phyloP scores from a whole-genome alignment of 2,797 vertebrate genomes.

The Pelobates cultripes region DNA sequence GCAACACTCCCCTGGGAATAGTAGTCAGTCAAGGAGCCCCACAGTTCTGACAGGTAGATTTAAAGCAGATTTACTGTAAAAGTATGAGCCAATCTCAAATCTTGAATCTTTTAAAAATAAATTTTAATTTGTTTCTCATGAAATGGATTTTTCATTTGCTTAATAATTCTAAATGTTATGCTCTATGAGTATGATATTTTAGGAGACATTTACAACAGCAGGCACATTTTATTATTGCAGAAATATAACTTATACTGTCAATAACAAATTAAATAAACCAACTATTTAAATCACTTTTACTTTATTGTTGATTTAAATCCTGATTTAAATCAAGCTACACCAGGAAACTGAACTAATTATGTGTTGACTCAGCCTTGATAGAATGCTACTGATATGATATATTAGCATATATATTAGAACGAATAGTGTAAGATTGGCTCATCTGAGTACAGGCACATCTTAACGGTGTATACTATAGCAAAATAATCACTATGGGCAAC shows the following conservation, averaged over 20 bases:
- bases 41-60: background rate
- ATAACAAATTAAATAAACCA: background rate
- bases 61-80: background rate
- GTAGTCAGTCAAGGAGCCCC: background rate
- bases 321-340: background rate
- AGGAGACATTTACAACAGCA: background rate
- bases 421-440: too few species aligned
- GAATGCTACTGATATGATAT: background rate
- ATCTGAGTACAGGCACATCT: too few species aligned
- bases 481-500: too few species aligned
- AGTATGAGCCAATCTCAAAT: background rate
- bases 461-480: too few species aligned
- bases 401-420: background rate
- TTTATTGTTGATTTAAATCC: background rate
- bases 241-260: background rate
- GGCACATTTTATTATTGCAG: background rate
- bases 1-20: background rate
- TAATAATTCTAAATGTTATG: background rate
- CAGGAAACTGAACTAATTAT: background rate
- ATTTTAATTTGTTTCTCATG: background rate
- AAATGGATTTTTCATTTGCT: background rate
- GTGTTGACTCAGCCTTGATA: background rate
- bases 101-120: background rate
- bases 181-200: background rate
- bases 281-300: slow-evolving; percentile 1